phyloP scores from a whole-genome alignment of 2,113 vertebrate species.

The Leucopsar rothschildi region DNA sequence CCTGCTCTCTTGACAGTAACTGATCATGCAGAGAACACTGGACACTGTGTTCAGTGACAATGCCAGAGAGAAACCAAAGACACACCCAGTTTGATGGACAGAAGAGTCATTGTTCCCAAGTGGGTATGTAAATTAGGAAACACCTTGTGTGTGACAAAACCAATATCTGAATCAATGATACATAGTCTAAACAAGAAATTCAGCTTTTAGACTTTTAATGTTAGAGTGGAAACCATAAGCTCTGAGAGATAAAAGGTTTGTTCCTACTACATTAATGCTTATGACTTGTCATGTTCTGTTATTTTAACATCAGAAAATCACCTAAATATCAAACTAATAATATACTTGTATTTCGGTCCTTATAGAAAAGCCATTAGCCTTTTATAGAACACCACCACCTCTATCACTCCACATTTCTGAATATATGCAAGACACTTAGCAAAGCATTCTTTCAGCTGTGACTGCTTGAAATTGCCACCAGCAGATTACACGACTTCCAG shows the following conservation, averaged over 20 bases:
- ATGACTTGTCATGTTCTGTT: not conserved
- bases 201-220: not conserved
- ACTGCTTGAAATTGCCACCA: not conserved
- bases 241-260: not conserved
- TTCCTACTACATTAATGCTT: not conserved
- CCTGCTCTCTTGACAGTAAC: not conserved
- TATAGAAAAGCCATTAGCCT: not conserved
- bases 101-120: not conserved
- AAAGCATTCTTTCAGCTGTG: not conserved
- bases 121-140: not conserved
- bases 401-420: rapidly evolving
- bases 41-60: not conserved
- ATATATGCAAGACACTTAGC: not conserved
- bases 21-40: not conserved
- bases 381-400: not conserved
- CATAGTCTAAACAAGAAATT: not conserved
- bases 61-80: not conserved
- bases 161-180: not conserved
- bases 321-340: not conserved
- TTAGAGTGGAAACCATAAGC: not conserved
- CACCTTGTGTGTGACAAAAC: not conserved
- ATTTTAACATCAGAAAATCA: not conserved
- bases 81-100: not conserved
- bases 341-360: not conserved
- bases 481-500: not conserved